A percentile compares a stretch with the other conserved stretches of the same genome.
Evolutionary conservation across 2,888 invertebrate species (phyloP).

Genomic region (Drepanosiphum platanoidis): DNA sequence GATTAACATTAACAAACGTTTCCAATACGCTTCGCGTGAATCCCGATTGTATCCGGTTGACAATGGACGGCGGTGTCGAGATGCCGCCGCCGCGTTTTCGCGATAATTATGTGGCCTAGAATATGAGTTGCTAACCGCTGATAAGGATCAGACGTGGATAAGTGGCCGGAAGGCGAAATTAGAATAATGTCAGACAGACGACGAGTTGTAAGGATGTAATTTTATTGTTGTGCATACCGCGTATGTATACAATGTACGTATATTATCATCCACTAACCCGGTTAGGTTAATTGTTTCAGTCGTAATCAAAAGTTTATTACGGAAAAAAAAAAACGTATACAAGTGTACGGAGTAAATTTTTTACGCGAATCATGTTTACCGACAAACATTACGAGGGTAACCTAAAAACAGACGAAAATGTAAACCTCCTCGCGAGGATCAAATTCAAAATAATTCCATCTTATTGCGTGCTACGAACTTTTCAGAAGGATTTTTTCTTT

Average conservation of each 20-base stretch:
- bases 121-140: background rate
- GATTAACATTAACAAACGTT: background rate
- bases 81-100: background rate
- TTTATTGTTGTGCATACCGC: background rate
- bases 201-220: background rate
- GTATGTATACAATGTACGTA: background rate
- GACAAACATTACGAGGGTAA: too few species aligned
- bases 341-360: too few species aligned
- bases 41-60: background rate
- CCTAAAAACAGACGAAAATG: too few species aligned
- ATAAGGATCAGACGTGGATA: constrained; percentile 31
- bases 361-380: too few species aligned
- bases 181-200: background rate
- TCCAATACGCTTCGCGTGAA: background rate
- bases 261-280: constrained; percentile 52
- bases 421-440: too few species aligned
- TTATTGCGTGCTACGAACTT: too few species aligned
- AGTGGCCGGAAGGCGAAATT: constrained; percentile 46
- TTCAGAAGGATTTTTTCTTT: too few species aligned
- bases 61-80: background rate
- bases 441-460: too few species aligned
- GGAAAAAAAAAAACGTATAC: background rate
- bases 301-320: background rate
- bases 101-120: background rate
- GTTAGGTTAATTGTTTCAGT: constrained; percentile 27